A percentile compares a stretch with the other conserved stretches of the same genome.
phyloP scores from a whole-genome alignment of 2,888 invertebrate genomes.

The Piscicola geometra region DNA sequence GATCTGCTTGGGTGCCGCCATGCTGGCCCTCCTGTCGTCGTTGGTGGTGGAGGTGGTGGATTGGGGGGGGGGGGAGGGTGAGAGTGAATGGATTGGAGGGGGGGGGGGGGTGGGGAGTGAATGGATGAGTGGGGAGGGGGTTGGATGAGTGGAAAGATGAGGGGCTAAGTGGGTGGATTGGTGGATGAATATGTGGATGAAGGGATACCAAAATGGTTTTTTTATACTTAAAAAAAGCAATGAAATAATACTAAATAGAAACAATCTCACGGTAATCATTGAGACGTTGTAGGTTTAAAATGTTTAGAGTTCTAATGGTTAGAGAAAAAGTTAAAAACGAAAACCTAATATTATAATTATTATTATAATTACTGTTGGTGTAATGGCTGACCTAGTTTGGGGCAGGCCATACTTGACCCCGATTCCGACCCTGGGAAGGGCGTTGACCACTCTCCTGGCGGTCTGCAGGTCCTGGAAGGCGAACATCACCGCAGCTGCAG shows the following conservation, averaged over 20 bases:
- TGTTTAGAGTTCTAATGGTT: too few relatives aligned
- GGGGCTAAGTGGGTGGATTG: too few relatives aligned
- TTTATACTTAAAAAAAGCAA: background rate
- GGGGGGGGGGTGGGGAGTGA: too few relatives aligned
- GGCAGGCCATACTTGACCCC: slow-evolving; percentile 99
- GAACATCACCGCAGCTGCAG: slow-evolving; percentile 96
- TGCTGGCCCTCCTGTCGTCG: slow-evolving; percentile 74
- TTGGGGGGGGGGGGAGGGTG: too few relatives aligned
- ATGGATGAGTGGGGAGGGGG: too few relatives aligned
- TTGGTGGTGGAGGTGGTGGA: background rate
- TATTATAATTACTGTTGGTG: too few relatives aligned
- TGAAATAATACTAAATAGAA: background rate
- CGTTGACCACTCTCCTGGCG: slow-evolving; percentile 96
- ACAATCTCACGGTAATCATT: too few relatives aligned
- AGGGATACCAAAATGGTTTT: background rate
- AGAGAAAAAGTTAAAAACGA: background rate
- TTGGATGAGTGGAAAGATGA: too few relatives aligned
- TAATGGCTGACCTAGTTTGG: slow-evolving; percentile 76
- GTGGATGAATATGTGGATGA: too few relatives aligned
- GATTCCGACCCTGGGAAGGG: slow-evolving; percentile 91
- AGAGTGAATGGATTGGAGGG: too few relatives aligned
- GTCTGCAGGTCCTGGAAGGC: slow-evolving; percentile 94
- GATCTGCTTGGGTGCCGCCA: slow-evolving; percentile 96
- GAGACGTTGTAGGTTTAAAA: too few relatives aligned
- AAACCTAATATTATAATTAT: background rate